Evolutionary conservation across 2,888 invertebrate species (phyloP), one percentile per base, ranked within the genome.

Genomic region (Pemphredon lugubris): DNA sequence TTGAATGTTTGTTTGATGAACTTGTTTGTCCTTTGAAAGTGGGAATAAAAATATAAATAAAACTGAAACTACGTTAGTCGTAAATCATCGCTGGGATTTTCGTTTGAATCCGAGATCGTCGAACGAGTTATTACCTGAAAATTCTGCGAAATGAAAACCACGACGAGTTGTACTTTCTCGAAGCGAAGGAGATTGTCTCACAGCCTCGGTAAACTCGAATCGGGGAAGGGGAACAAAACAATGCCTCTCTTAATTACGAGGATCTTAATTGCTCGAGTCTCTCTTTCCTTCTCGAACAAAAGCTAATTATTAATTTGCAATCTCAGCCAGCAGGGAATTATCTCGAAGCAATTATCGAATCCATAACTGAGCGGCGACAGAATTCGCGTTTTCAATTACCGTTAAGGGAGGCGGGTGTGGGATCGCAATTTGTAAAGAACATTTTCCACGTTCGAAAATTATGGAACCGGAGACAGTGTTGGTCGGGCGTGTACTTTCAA

Each of bases 121-220:
- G 40, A 48, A 66, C 16, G 51, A 70, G 48, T 57, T 61, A 67
- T 77, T 74, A 67, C 60, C 55, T 47, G 73, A 73, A 55, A 6
- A 16, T 60, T 44, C 42, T 42, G 63, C 45, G 61, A 64, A 77
- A 77, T 74, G 71, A 55, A 77, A 71, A 77, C 71, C 66, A 34
- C 58, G 53, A 58, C 54, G 39, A 58, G 64, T 57, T 67, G 48
- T 63, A 75, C 77, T 77, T 77, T 77, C 77, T 72, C 77, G 53
- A 60, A 55, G 26, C 47, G 50, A 32, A 53, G 30, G 50, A 65
- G 74, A 77, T 68, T 65, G 71, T 72, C 75, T 66, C 73, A 74
- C 74, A 70, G 68, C 61, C 68, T 32, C 37, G 58, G 37, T 23
- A 42, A n/a, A 51, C 53, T 44, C 23, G 18, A 53, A 26, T 7